Base-by-base conservation (phyloP, 2,113 vertebrate genomes). In the Gila orcuttii region DNA sequence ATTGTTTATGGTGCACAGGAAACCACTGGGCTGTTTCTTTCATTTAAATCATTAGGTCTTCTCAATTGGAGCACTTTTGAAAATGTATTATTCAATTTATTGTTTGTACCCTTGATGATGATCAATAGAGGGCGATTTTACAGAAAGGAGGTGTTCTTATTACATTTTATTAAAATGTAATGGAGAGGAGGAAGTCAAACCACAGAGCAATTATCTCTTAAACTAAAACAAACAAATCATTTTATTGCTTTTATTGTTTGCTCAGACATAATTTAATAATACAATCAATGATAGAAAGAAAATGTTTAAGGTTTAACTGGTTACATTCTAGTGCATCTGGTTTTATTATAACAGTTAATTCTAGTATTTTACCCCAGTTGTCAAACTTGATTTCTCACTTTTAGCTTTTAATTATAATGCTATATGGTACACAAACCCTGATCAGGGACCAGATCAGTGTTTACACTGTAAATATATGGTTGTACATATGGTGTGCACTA, bases 141-240 rank as follows among this genome's bases (percentile, higher is more conserved):
- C 83, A 81, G 84, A 68, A 82, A 87, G 87, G 86, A 85, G 59
- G 89, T 59, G 74, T 90, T 92, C 77, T 86, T 89, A 90, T 86
- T 86, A 88, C 66, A 83, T 92, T 90, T 83, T 86, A 90, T 93
- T 90, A 90, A 88, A 82, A 91, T 90, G 80, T 90, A 86, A 89
- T 90, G 84, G 89, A 79, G 86, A 87, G 83, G 83, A 84, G 84
- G 89, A 92, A 88, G 88, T 89, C 83, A 87, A 90, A 74, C 84
- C 88, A 92, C 92, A 86, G 86, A 89, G 87, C 86, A 88, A 79
- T 87, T 92, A 89, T 86, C 90, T 89, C 12, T 77, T 50, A 66
- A 62, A 90, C 85, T 91, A 89, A 89, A 88, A 85, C 59, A 89
- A 90, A 86, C 52, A 52, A 87, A 82, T 90, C 78, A 90, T 93